Evolutionary conservation across 2,888 invertebrate genomes (phyloP).

Genomic region (Oscheius myriophilus): DNA sequence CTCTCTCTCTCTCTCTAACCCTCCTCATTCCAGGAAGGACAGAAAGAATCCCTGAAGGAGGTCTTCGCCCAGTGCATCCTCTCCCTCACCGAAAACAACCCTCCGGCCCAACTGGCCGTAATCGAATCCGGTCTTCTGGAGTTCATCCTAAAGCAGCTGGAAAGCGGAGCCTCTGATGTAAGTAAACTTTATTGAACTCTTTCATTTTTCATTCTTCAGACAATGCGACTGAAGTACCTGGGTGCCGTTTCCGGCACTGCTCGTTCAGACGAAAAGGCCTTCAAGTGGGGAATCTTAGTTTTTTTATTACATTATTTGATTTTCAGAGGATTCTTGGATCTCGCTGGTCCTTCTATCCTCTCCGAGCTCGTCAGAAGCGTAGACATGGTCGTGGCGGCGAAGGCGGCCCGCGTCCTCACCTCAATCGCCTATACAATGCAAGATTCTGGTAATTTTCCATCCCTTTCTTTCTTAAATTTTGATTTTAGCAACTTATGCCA

Average conservation of each 20-base stretch:
- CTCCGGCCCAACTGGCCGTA: slow-evolving; percentile 21
- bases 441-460: slow-evolving; percentile 16
- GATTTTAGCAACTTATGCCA: background rate
- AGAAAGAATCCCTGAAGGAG: background rate
- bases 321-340: slow-evolving; percentile 5
- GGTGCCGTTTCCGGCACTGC: slow-evolving; percentile 25
- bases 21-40: slow-evolving; percentile 3
- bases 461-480: background rate
- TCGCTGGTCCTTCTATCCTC: slow-evolving; percentile 1
- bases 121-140: slow-evolving; percentile 10
- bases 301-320: no score
- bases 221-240: slow-evolving; percentile 20
- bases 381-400: background rate
- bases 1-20: no score
- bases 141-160: background rate
- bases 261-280: slow-evolving; percentile 20
- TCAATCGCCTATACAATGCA: slow-evolving; percentile 25
- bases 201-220: slow-evolving; percentile 12
- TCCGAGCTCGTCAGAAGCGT: background rate
- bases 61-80: slow-evolving; percentile 17
- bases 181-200: background rate
- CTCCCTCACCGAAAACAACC: slow-evolving; percentile 28
- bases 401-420: slow-evolving; percentile 19
- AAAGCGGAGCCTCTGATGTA: background rate
- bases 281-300: slow-evolving; percentile 5